Conservation (phyloP, 2,113 vertebrate genomes). For the Hemichromis elongatus region DNA sequence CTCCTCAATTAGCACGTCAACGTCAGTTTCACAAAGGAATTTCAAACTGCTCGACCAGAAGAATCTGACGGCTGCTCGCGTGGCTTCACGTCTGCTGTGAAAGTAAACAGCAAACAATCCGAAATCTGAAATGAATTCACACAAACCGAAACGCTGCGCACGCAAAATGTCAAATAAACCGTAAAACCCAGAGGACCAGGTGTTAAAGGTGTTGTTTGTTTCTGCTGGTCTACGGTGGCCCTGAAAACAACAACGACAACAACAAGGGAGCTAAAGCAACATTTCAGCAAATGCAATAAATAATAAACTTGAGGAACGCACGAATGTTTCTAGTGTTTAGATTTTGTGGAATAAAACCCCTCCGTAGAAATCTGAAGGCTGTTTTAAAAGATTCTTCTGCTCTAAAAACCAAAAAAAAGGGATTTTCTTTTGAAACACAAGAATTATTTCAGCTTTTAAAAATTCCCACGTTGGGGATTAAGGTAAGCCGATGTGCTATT, state of each 20-base stretch:
- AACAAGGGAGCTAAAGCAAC: neutral
- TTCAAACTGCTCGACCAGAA: neutral
- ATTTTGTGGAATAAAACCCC: neutral
- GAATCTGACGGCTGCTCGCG: neutral
- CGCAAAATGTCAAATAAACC: neutral
- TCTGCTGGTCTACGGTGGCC: neutral
- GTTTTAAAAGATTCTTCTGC: neutral
- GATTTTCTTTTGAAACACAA: neutral
- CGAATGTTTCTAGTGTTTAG: neutral
- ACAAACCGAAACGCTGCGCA: neutral
- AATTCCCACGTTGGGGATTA: neutral
- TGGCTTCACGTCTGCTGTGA: neutral
- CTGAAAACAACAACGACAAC: neutral
- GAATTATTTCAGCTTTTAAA: neutral
- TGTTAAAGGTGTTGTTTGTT: neutral
- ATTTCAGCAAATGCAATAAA: neutral
- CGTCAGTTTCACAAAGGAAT: neutral
- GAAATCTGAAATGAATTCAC: neutral
- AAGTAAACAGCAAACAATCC: neutral
- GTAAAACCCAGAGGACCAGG: neutral
- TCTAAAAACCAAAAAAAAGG: neutral
- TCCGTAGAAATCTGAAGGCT: neutral
- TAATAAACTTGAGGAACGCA: neutral
- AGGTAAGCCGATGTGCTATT: neutral
- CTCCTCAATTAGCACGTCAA: neutral